These are phyloP conservation scores for Otolemur garnettii DNA, from an alignment of 2,113 vertebrate genomes.

Conservation along the genomic window DNA sequence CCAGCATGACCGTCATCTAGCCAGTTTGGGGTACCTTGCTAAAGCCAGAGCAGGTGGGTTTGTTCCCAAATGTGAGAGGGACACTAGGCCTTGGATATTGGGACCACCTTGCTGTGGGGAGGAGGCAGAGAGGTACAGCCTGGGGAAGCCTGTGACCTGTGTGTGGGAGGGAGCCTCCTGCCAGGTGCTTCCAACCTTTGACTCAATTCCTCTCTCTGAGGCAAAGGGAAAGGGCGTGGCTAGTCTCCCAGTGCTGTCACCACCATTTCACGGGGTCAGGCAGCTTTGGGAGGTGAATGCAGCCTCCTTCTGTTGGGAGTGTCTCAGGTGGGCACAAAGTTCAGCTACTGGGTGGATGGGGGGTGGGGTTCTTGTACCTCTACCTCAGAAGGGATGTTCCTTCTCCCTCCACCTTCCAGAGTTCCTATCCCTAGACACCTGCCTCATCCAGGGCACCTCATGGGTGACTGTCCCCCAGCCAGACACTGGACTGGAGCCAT, in stretches of 20 bases:
- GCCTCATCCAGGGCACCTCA: background rate
- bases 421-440: background rate
- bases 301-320: background rate
- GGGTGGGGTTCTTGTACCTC: background rate
- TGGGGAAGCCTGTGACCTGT: background rate
- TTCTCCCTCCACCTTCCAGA: background rate
- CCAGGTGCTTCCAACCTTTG: slow-evolving; percentile 19
- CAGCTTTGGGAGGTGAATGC: background rate
- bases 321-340: background rate
- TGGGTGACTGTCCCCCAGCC: background rate
- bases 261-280: background rate
- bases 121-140: background rate
- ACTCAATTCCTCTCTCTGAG: background rate
- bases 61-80: background rate
- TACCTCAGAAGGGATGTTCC: background rate
- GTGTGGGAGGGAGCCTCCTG: background rate
- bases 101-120: background rate
- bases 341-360: background rate
- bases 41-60: background rate
- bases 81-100: background rate
- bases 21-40: background rate
- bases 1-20: rapidly evolving
- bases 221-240: background rate
- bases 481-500: background rate
- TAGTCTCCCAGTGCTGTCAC: background rate